A percentile compares a stretch with the other conserved stretches of the same genome.
Conservation (phyloP, 2,888 invertebrate species). For the Gasteruption jaculator region DNA sequence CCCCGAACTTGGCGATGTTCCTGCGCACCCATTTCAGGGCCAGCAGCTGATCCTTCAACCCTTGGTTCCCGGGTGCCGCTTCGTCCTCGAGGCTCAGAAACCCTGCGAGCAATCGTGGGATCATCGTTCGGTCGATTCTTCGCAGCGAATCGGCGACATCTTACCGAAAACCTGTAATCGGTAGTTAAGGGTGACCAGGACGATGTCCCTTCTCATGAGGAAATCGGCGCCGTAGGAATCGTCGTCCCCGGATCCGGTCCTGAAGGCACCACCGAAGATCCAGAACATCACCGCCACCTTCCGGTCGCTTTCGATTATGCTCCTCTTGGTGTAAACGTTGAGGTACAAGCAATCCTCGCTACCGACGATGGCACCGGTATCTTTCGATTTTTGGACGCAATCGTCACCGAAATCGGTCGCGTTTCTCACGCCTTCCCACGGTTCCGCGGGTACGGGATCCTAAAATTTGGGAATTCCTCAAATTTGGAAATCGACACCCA, state of each 20-base stretch:
- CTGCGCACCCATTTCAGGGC: conserved; percentile 32
- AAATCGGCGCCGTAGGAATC: conserved; percentile 36
- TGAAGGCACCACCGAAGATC: conserved; percentile 40
- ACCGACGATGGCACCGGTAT: conserved; percentile 19
- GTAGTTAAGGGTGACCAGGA: conserved; percentile 43
- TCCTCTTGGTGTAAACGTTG: conserved; percentile 33
- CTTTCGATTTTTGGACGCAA: conserved; percentile 24
- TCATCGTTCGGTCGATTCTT: background rate
- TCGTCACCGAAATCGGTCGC: conserved; percentile 28
- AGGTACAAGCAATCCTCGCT: conserved; percentile 42
- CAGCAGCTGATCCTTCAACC: conserved; percentile 34
- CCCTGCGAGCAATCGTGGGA: conserved; percentile 18
- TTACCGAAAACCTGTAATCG: conserved; percentile 37
- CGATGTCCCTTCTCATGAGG: conserved; percentile 34
- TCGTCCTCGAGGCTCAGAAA: conserved; percentile 27
- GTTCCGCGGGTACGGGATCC: conserved; percentile 34
- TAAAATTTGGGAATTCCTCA: too few relatives aligned
- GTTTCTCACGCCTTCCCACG: conserved; percentile 34
- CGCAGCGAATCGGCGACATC: too few relatives aligned
- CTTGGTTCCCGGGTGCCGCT: conserved; percentile 34
- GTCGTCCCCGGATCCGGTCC: conserved; percentile 29
- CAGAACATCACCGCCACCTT: conserved; percentile 35
- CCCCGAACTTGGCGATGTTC: conserved; percentile 33
- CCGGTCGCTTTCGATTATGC: background rate
- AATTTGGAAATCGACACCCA: too few relatives aligned